Percentiles rank a stretch among this genome's conserved stretches.
Evolutionary conservation across 2,113 vertebrate species (phyloP).

Genomic region (Pogonocichla stellata): DNA sequence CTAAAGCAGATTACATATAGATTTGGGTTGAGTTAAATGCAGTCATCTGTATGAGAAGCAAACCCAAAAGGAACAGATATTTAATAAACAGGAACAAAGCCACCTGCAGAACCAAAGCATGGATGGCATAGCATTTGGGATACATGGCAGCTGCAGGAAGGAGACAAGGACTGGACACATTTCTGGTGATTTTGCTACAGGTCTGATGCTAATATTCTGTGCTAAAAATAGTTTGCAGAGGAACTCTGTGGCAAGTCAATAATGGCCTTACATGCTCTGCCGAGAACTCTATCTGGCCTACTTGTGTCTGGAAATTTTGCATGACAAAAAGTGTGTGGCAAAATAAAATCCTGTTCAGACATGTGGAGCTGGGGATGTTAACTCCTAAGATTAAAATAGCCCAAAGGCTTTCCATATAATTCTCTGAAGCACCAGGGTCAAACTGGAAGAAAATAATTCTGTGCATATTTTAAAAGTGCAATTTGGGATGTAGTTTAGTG

Average conservation of each 20-base stretch:
- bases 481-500: neutral
- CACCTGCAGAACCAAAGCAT: neutral
- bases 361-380: neutral
- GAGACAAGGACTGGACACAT: neutral
- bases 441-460: neutral
- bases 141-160: neutral
- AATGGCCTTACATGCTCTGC: neutral
- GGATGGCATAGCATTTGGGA: neutral
- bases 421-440: neutral
- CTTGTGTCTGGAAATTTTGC: neutral
- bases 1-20: neutral
- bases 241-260: neutral
- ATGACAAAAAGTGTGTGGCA: neutral
- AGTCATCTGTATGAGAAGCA: neutral
- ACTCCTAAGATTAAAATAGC: neutral
- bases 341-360: neutral
- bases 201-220: neutral
- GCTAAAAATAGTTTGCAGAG: slow-evolving; percentile 1
- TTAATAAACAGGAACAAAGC: neutral
- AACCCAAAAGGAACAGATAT: neutral
- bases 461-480: neutral
- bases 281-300: neutral
- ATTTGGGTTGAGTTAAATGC: neutral
- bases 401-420: neutral
- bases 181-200: neutral